phyloP scores from a whole-genome alignment of 2,113 vertebrate species.

The Centropristis striata region DNA sequence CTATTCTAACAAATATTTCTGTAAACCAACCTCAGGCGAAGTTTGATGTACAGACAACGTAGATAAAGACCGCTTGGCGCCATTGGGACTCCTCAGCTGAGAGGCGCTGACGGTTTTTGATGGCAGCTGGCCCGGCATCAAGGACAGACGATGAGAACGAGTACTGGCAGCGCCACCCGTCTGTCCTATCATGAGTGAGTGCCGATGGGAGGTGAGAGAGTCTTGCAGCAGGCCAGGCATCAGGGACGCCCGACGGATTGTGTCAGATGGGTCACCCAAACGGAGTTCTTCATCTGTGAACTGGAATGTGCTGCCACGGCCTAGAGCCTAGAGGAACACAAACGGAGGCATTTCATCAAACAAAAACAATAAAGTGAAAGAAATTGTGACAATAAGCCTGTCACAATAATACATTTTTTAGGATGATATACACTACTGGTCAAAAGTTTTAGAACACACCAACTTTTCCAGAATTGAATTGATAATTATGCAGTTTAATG shows the following conservation, averaged over 20 bases:
- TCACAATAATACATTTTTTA: too few species aligned
- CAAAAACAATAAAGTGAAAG: background rate
- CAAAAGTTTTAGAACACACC: too few species aligned
- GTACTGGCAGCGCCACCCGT: conserved; percentile 20
- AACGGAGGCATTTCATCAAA: background rate
- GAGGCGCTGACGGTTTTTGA: conserved; percentile 30
- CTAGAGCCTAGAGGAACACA: conserved; percentile 77
- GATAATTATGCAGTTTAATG: too few species aligned
- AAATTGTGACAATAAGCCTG: too few species aligned
- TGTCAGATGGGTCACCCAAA: conserved; percentile 90
- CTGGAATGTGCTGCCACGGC: conserved; percentile 61
- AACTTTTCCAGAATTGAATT: too few species aligned
- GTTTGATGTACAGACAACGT: conserved; percentile 22
- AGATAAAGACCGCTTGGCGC: conserved; percentile 53
- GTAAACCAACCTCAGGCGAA: conserved; percentile 77
- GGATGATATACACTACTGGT: too few species aligned
- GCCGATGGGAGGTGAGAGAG: conserved; percentile 65
- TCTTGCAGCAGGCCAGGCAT: conserved; percentile 88
- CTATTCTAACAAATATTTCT: background rate
- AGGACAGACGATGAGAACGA: conserved; percentile 77
- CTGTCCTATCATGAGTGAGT: conserved; percentile 85
- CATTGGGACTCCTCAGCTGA: conserved; percentile 57
- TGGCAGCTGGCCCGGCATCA: conserved; percentile 86
- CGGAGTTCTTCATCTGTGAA: conserved; percentile 94
- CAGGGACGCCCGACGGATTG: conserved; percentile 90